Base-by-base conservation (phyloP, 2,797 vertebrate genomes). In the Channa striata region DNA sequence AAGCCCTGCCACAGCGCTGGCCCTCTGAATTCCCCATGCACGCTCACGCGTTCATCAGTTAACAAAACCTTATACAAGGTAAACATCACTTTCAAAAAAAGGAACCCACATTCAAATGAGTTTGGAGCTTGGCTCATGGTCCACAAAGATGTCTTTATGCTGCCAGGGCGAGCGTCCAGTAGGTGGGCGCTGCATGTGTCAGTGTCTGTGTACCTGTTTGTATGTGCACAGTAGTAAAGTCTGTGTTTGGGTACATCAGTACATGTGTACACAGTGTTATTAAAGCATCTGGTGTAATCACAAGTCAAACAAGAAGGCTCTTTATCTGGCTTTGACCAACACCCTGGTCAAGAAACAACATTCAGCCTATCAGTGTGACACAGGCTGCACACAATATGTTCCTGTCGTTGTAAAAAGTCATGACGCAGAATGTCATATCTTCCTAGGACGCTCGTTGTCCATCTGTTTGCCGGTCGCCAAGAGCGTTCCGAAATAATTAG, bases 231-330 rank as follows among this genome's bases (percentile, higher is more conserved):
- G 77, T 64, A 74, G 77, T 85, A 79, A 82, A 76, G 63, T 70
- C 56, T 83, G 74, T 80, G 77, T 85, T 78, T 86, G 83, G 48
- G 76, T 42, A 80, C 83, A 80, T 83, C 48, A 40, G 36, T 57
- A 30, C 52, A 20, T 87, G 76, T 90, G 86, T 89, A 78, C 84
- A 83, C 66, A 80, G 81, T 2, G 73, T 90, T 91, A 85, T 89
- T 89, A 87, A 81, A 88, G 67, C 79, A 51, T 36, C 81, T 57
- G 69, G 33, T 76, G 70, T 84, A 72, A 87, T 88, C 83, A 66
- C 54, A 88, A 59, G 23, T 81, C 86, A 90, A 89, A 89, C 85
- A 89, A 82, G 36, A 71, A 39, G 64, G 11, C 19, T 56, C 47
- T 80, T 89, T 80, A 80, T 89, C 72, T 42, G 1, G 46, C 21